Percentiles rank a stretch among this genome's conserved stretches.
Conservation (phyloP, 2,797 vertebrate species). For the Pseudotriccus pelzelni region DNA sequence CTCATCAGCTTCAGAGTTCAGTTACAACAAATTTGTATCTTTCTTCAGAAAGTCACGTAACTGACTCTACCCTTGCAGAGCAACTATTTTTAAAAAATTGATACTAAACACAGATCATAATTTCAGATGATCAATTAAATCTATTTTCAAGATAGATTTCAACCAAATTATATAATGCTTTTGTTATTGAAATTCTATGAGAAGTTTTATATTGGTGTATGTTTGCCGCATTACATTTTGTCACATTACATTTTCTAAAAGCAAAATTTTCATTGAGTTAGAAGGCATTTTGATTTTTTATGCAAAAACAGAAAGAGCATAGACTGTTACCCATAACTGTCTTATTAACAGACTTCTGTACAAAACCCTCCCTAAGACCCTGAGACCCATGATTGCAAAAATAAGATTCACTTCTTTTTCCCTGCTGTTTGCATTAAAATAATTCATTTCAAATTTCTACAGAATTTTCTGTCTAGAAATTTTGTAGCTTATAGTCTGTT, state of each 20-base stretch:
- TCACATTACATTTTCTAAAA: neutral
- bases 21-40: neutral
- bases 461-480: neutral
- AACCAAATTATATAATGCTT: neutral
- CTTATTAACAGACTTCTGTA: neutral
- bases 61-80: neutral
- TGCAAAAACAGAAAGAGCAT: neutral
- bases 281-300: neutral
- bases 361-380: neutral
- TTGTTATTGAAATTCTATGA: neutral
- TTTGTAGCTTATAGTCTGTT: neutral
- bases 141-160: neutral
- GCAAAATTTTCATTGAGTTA: neutral
- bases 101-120: neutral
- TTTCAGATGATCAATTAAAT: neutral
- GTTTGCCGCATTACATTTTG: neutral
- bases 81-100: neutral
- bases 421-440: neutral
- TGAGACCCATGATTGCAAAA: neutral
- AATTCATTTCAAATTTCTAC: neutral
- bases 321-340: neutral
- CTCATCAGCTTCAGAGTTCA: neutral
- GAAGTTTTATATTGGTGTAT: neutral
- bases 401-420: neutral
- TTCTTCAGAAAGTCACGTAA: neutral